These are phyloP conservation scores for Austrofundulus limnaeus DNA, from an alignment of 2,113 vertebrate species.

Conservation along the genomic window DNA sequence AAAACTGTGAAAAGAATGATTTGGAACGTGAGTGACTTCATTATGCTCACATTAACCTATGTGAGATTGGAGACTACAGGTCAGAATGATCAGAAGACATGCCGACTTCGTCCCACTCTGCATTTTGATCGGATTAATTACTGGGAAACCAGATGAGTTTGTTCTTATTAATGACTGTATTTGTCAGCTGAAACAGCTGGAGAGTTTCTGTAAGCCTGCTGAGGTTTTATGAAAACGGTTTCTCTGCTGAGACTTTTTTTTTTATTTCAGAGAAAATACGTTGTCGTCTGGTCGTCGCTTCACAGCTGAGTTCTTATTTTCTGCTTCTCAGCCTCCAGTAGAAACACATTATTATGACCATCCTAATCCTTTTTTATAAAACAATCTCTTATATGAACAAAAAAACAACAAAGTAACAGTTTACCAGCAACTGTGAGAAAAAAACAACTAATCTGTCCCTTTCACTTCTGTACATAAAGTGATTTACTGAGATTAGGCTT, in stretches of 20 bases:
- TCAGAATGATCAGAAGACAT: not conserved
- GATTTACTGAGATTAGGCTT: conserved; percentile 16
- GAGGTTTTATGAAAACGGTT: too few species aligned
- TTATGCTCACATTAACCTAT: too few species aligned
- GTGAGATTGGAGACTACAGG: not conserved
- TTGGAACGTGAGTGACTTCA: too few species aligned
- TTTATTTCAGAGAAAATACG: too few species aligned
- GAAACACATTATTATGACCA: not conserved
- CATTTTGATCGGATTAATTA: not conserved
- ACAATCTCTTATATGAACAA: conserved; percentile 19
- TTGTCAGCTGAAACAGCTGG: too few species aligned
- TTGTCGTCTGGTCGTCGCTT: too few species aligned
- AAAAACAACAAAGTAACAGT: conserved; percentile 83
- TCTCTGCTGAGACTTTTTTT: too few species aligned
- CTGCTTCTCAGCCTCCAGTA: not conserved
- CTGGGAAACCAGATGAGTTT: not conserved
- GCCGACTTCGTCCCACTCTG: not conserved
- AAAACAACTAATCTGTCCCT: conserved; percentile 21
- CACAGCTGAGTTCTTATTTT: not conserved
- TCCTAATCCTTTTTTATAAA: not conserved
- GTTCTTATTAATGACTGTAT: too few species aligned
- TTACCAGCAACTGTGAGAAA: conserved; percentile 89
- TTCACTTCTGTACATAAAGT: conserved; percentile 16
- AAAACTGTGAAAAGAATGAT: too few species aligned
- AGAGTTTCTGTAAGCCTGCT: too few species aligned